phyloP scores from a whole-genome alignment of 2,797 vertebrate species.

The Manis javanica region DNA sequence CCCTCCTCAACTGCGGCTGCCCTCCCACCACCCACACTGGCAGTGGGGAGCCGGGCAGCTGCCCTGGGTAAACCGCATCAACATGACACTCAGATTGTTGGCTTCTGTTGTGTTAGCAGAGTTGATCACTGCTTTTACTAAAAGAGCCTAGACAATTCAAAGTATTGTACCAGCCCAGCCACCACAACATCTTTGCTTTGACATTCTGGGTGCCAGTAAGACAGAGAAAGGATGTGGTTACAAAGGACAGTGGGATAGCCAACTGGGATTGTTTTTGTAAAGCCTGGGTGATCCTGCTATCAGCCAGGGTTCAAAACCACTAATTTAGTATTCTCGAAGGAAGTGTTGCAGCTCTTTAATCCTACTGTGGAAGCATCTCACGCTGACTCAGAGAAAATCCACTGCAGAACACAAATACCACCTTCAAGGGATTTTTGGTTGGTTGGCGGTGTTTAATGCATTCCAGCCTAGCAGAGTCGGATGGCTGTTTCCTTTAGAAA shows the following conservation, averaged over 20 bases:
- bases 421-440: neutral
- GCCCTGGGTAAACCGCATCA: slow-evolving; percentile 93
- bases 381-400: slow-evolving; percentile 1
- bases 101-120: slow-evolving; percentile 93
- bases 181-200: slow-evolving; percentile 90
- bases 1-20: slow-evolving; percentile 94
- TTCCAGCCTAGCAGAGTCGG: neutral
- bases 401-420: neutral
- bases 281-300: neutral
- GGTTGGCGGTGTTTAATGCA: neutral
- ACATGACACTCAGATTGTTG: slow-evolving; percentile 94
- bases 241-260: neutral
- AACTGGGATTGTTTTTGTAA: neutral
- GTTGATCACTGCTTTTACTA: slow-evolving; percentile 93
- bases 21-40: slow-evolving; percentile 93
- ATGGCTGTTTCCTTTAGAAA: slow-evolving; percentile 44
- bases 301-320: neutral
- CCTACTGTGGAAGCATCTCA: neutral
- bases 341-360: neutral
- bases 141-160: slow-evolving; percentile 94
- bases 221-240: neutral
- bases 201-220: neutral
- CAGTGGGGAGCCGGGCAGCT: slow-evolving; percentile 92
- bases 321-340: neutral
- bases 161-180: slow-evolving; percentile 93